These are phyloP conservation scores for Sitophilus oryzae DNA, from an alignment of 1,140 invertebrate genomes.

Conservation along the genomic window DNA sequence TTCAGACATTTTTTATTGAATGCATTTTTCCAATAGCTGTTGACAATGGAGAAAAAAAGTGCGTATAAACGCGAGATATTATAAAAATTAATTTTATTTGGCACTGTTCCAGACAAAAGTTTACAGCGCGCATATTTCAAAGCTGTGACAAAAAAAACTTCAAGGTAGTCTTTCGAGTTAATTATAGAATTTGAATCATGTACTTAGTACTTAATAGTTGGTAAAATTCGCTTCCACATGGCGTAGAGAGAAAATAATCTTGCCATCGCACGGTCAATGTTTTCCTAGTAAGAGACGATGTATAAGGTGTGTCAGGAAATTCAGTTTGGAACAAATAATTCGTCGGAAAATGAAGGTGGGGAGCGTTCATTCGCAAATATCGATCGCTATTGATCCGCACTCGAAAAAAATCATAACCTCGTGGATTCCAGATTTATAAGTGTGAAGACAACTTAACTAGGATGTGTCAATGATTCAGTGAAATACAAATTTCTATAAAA, in stretches of 20 bases:
- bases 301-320: slow-evolving; percentile 43
- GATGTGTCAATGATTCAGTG: background rate
- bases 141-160: slow-evolving; percentile 39
- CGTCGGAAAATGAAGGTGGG: slow-evolving; percentile 30
- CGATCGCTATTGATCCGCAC: slow-evolving; percentile 6
- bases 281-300: slow-evolving; percentile 32
- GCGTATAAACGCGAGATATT: slow-evolving; percentile 22
- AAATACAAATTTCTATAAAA: background rate
- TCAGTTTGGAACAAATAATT: slow-evolving; percentile 29
- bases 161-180: slow-evolving; percentile 38
- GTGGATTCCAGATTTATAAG: too few relatives aligned
- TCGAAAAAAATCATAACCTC: too few relatives aligned
- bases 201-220: slow-evolving; percentile 36
- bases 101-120: slow-evolving; percentile 31
- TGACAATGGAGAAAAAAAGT: background rate
- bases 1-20: too few relatives aligned
- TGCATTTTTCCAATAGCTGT: background rate
- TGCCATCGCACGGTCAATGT: slow-evolving; percentile 26
- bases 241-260: slow-evolving; percentile 24
- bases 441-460: background rate
- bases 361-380: slow-evolving; percentile 9
- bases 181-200: slow-evolving; percentile 41
- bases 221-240: slow-evolving; percentile 35
- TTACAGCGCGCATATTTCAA: slow-evolving; percentile 31
- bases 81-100: slow-evolving; percentile 27